phyloP scores from a whole-genome alignment of 1,140 invertebrate species.

The Macrostomum lignano region DNA sequence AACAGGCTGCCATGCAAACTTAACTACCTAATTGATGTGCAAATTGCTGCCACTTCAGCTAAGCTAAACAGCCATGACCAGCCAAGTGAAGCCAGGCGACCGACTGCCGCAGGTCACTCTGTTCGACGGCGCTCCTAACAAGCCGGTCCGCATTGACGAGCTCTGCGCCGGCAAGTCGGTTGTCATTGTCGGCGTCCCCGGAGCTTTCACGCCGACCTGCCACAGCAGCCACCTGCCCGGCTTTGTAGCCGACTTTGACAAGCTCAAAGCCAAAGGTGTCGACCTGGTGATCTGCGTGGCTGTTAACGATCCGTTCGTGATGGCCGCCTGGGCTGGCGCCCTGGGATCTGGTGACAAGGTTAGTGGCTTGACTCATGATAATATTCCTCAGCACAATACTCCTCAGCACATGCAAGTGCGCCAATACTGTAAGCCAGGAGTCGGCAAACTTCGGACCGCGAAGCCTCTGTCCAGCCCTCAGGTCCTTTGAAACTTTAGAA shows the following conservation, averaged over 20 bases:
- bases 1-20: too few relatives aligned
- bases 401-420: too few relatives aligned
- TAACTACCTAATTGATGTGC: too few relatives aligned
- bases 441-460: too few relatives aligned
- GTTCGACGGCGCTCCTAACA: constrained; percentile 50
- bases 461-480: too few relatives aligned
- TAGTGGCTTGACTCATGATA: too few relatives aligned
- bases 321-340: constrained; percentile 49
- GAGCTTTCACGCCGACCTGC: constrained; percentile 77
- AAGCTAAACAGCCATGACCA: too few relatives aligned
- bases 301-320: constrained; percentile 77
- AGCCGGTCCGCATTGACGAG: constrained; percentile 48
- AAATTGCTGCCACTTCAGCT: too few relatives aligned
- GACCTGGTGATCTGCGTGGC: constrained; percentile 55
- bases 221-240: constrained; percentile 69
- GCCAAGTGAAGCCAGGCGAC: too few relatives aligned
- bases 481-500: too few relatives aligned
- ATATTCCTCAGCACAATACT: too few relatives aligned
- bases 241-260: constrained; percentile 43
- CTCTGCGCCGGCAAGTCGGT: constrained; percentile 48
- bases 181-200: constrained; percentile 61
- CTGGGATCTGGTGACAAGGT: constrained; percentile 42
- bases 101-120: constrained; percentile 46
- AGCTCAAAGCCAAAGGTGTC: constrained; percentile 47
- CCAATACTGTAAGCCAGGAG: too few relatives aligned